phyloP scores from a whole-genome alignment of 2,113 vertebrate genomes.

The Martes martes region DNA sequence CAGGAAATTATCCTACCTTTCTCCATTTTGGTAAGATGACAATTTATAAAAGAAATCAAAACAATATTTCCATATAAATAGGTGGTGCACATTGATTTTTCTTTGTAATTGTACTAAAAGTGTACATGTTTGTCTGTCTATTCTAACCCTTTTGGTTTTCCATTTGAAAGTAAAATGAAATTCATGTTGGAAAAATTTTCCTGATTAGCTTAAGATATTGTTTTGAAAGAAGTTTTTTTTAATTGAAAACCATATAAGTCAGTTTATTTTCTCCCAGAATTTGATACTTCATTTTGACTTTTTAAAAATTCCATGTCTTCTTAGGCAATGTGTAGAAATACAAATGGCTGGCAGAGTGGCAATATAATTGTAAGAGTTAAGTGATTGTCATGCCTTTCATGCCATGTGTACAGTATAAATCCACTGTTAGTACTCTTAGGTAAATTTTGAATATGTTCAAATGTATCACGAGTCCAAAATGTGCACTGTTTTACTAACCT shows the following conservation, averaged over 20 bases:
- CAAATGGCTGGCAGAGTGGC: neutral
- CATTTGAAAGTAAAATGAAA: slow-evolving; percentile 66
- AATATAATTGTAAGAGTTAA: neutral
- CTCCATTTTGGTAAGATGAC: slow-evolving; percentile 90
- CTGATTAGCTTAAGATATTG: slow-evolving; percentile 2
- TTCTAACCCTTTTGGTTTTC: slow-evolving; percentile 80
- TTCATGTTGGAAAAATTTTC: slow-evolving; percentile 48
- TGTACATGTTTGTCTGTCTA: slow-evolving; percentile 78
- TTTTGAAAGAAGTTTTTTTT: neutral
- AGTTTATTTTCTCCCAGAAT: slow-evolving; percentile 5
- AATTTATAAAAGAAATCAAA: slow-evolving; percentile 83
- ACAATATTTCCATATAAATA: slow-evolving; percentile 78
- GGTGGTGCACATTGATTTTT: slow-evolving; percentile 73
- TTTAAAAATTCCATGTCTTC: slow-evolving; percentile 11
- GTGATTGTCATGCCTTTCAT: neutral
- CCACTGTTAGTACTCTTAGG: neutral
- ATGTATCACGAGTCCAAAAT: slow-evolving; percentile 24
- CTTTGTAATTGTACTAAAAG: slow-evolving; percentile 76
- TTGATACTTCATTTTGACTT: slow-evolving; percentile 13
- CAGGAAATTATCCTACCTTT: slow-evolving; percentile 89
- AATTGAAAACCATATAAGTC: slow-evolving; percentile 21
- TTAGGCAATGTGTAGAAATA: neutral
- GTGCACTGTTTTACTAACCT: slow-evolving; percentile 55
- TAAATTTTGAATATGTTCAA: slow-evolving; percentile 26
- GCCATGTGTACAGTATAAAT: neutral